These are phyloP conservation scores for Hypsopygia costalis DNA, from an alignment of 2,888 invertebrate species.

Conservation along the genomic window DNA sequence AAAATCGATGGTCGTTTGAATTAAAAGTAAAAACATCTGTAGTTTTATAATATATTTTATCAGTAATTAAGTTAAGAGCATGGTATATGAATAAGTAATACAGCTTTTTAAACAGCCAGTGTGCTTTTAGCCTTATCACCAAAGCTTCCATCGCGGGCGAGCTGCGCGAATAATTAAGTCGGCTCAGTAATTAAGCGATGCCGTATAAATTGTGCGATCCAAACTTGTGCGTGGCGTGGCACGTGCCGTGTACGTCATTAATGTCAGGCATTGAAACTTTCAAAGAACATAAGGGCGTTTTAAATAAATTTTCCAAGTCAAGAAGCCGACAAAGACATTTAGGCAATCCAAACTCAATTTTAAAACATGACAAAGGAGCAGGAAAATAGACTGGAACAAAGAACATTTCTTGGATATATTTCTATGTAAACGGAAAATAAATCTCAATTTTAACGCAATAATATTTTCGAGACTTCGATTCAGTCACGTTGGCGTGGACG, in stretches of 20 bases:
- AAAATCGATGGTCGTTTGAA: too few relatives aligned
- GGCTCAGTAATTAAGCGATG: constrained; percentile 28
- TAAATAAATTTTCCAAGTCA: background rate
- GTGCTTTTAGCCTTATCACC: background rate
- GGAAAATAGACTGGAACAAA: background rate
- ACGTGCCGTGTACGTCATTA: background rate
- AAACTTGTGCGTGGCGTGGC: constrained; percentile 6
- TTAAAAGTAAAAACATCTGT: too few relatives aligned
- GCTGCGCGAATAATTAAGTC: constrained; percentile 29
- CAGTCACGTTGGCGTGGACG: too few relatives aligned
- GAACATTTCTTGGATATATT: background rate
- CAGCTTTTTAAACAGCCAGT: background rate
- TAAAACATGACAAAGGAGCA: background rate
- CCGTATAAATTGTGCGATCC: constrained; percentile 2
- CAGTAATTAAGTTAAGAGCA: too few relatives aligned
- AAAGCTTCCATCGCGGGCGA: constrained; percentile 11
- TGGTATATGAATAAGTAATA: too few relatives aligned
- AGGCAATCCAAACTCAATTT: background rate
- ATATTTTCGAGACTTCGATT: too few relatives aligned
- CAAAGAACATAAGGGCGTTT: too few relatives aligned
- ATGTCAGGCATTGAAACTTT: too few relatives aligned
- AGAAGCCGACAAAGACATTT: background rate
- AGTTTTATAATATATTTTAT: too few relatives aligned
- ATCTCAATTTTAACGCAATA: background rate
- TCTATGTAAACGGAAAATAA: background rate